These are phyloP conservation scores for Amia ocellicauda DNA, from an alignment of 2,113 vertebrate species.

Conservation along the genomic window DNA sequence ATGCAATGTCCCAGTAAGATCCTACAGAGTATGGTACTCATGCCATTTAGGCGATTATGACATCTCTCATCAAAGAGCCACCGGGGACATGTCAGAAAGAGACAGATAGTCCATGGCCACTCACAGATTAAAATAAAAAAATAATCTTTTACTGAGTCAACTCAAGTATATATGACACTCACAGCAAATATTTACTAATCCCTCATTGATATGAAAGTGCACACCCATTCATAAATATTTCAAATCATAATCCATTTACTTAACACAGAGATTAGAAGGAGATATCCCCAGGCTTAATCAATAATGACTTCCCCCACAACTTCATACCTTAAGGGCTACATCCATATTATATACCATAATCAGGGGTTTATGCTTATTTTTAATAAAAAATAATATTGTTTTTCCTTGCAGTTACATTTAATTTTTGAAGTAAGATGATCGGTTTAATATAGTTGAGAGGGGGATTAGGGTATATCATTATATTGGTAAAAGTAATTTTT, in stretches of 20 bases:
- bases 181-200: conserved; percentile 32
- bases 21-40: neutral
- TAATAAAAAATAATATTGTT: neutral
- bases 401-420: neutral
- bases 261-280: conserved; percentile 25
- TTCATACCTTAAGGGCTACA: neutral
- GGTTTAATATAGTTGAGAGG: neutral
- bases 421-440: neutral
- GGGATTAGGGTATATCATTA: neutral
- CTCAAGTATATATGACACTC: conserved; percentile 15
- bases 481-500: neutral
- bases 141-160: conserved; percentile 13
- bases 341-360: neutral
- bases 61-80: conserved; percentile 2
- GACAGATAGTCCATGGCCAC: conserved; percentile 6
- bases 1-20: neutral
- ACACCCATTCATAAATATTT: conserved; percentile 25
- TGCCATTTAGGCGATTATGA: conserved; percentile 3
- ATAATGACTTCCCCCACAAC: neutral
- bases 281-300: conserved; percentile 7
- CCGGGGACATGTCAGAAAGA: neutral
- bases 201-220: conserved; percentile 25
- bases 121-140: conserved; percentile 1
- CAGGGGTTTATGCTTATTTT: neutral
- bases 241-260: conserved; percentile 20